A percentile compares a stretch with the other conserved stretches of the same genome.
phyloP scores from a whole-genome alignment of 53 echinoderm and acorn worm genomes.

The Paracentrotus lividus region DNA sequence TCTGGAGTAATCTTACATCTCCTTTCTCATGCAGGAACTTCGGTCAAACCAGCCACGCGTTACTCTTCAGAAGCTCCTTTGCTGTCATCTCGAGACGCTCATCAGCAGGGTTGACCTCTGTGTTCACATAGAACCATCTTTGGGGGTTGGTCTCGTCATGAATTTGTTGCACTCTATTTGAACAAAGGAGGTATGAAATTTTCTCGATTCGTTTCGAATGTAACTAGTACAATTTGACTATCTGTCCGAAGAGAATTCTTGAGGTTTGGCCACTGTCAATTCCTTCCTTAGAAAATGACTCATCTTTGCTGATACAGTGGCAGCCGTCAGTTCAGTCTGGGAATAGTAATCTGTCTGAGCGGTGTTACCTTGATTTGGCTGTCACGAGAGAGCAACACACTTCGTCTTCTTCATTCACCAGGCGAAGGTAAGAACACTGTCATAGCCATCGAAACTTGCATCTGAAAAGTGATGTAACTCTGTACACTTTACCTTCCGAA shows the following conservation, averaged over 20 bases:
- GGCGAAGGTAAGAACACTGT: constrained; percentile 75
- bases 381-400: constrained; percentile 65
- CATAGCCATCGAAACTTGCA: too few relatives aligned
- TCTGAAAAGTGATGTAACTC: too few relatives aligned
- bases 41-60: too few relatives aligned
- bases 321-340: constrained; percentile 79
- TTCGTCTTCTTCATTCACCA: constrained; percentile 57
- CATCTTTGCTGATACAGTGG: constrained; percentile 74
- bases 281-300: constrained; percentile 67
- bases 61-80: not conserved
- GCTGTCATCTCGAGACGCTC: constrained; percentile 54
- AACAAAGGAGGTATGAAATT: constrained; percentile 78
- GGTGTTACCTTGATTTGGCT: constrained; percentile 81
- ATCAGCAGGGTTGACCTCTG: constrained; percentile 70
- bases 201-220: constrained; percentile 69
- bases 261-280: constrained; percentile 2
- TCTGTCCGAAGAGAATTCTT: constrained; percentile 72
- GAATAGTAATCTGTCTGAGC: constrained; percentile 72
- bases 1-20: not conserved
- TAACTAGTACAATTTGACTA: constrained; percentile 55
- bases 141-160: constrained; percentile 40
- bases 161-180: constrained; percentile 76
- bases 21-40: not conserved
- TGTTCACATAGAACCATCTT: constrained; percentile 72
- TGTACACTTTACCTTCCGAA: constrained; percentile 45